A percentile compares a stretch with the other conserved stretches of the same genome.
These are phyloP conservation scores for Proisotoma minuta DNA, from an alignment of 2,888 invertebrate genomes.

Conservation along the genomic window DNA sequence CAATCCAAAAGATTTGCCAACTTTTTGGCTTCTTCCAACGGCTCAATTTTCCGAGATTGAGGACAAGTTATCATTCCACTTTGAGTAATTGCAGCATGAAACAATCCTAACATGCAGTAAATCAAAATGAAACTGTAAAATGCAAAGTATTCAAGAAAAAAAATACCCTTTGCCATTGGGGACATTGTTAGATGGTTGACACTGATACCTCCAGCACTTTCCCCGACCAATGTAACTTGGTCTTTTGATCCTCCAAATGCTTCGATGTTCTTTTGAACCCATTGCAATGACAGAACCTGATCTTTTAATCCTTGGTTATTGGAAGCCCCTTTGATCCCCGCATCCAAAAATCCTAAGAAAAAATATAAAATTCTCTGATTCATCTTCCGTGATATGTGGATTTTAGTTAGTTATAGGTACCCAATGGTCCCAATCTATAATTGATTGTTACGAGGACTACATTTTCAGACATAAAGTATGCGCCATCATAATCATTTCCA, in stretches of 20 bases:
- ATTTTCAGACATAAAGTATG: constrained; percentile 23
- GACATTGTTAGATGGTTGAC: constrained; percentile 19
- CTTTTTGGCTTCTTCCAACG: constrained; percentile 19
- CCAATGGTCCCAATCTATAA: constrained; percentile 31
- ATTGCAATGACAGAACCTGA: constrained; percentile 18
- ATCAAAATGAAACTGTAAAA: no score
- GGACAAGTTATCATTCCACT: constrained; percentile 25
- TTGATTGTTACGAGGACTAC: constrained; percentile 32
- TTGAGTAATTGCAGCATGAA: constrained; percentile 21
- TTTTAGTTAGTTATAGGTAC: background rate
- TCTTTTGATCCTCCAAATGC: background rate
- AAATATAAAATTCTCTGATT: no score
- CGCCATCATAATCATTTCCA: background rate
- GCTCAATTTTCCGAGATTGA: constrained; percentile 21
- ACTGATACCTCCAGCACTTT: constrained; percentile 12
- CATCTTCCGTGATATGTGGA: background rate
- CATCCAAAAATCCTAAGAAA: constrained; percentile 11
- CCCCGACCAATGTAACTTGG: constrained; percentile 8
- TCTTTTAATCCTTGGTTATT: constrained; percentile 21
- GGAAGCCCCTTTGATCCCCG: constrained; percentile 9
- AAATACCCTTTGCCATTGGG: constrained; percentile 24
- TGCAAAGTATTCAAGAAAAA: no score
- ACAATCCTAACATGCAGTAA: constrained; percentile 10
- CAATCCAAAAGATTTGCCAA: constrained; percentile 19
- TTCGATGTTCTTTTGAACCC: background rate